Evolutionary conservation across 1,140 invertebrate genomes (phyloP), one percentile per base, ranked within the genome.

Genomic region (Caerostris extrusa): DNA sequence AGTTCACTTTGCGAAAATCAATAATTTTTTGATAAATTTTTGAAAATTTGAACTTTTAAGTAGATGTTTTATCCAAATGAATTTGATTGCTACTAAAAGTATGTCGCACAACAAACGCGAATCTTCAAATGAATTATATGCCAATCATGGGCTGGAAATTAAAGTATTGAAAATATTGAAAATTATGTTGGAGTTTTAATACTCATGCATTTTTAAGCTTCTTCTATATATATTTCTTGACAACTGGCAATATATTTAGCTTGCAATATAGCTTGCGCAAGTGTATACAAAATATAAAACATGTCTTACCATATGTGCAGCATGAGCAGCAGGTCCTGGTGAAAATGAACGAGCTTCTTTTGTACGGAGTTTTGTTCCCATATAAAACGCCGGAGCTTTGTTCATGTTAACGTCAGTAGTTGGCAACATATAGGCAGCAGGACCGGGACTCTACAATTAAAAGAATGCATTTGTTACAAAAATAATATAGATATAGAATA

Each of bases 341-440:
- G 90, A 64, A 2, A n/a, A 6, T 12, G 83, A 71, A 53, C 12
- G 7, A 7, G 7, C 56, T 6, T 55, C 14, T 69, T 34, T 17
- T 8, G 56, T 19, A 5, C 64, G 64, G 7, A 56, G 56, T 88
- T 93, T 93, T 10, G 19, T 60, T 12, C 60, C 61, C 64, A 93
- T 93, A 34, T 67, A 88, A 81, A 60, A 88, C 14, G 83, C 64
- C 10, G 91, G 91, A 34, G 64, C n/a, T 81, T 93, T 93, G 5
- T 12, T 17, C 91, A 93, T 88, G 55, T 77, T 6, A 34, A 88
- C 34, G 81, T 93, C 34, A 57, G 7, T 93, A 3, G 91, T 55
- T 14, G 91, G 91, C n/a, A 93, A 55, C 85, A 55, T n/a, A 14
- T 93, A 93, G 19, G 64, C 64, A 12, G 91, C 91, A 77, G 91